A percentile compares a stretch with the other conserved stretches of the same genome.
Evolutionary conservation across 2,888 invertebrate genomes (phyloP).

Genomic region (Andrena bicolor): DNA sequence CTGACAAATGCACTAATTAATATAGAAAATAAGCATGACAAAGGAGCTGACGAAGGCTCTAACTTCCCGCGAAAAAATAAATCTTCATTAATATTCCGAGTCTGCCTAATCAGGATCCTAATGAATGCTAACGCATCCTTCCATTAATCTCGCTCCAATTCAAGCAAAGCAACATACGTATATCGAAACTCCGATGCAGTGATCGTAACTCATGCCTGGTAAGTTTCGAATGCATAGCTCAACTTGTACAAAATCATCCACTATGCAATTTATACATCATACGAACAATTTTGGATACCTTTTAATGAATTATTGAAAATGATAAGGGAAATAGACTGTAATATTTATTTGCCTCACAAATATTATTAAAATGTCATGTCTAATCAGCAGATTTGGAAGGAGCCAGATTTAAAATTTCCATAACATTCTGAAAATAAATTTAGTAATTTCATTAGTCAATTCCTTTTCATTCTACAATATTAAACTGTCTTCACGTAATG

Average conservation of each 20-base stretch:
- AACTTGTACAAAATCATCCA: slow-evolving; percentile 5
- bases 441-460: neutral
- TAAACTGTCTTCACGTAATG: neutral
- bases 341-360: no score
- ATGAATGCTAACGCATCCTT: slow-evolving; percentile 44
- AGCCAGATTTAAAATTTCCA: no score
- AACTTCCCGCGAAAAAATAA: slow-evolving; percentile 35
- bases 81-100: slow-evolving; percentile 41
- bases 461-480: neutral
- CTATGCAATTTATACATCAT: slow-evolving; percentile 10
- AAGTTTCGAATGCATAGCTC: slow-evolving; percentile 39
- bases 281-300: neutral
- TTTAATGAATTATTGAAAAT: no score
- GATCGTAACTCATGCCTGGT: slow-evolving; percentile 42
- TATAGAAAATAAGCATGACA: slow-evolving; percentile 1
- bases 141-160: slow-evolving; percentile 52
- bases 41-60: neutral
- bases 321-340: no score
- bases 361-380: neutral
- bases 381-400: neutral
- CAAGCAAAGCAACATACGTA: slow-evolving; percentile 19
- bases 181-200: slow-evolving; percentile 29
- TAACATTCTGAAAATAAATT: no score
- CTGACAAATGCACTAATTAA: neutral
- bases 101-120: slow-evolving; percentile 21